These are phyloP conservation scores for Eulemur rubriventer DNA, from an alignment of 2,797 vertebrate genomes.

Conservation along the genomic window DNA sequence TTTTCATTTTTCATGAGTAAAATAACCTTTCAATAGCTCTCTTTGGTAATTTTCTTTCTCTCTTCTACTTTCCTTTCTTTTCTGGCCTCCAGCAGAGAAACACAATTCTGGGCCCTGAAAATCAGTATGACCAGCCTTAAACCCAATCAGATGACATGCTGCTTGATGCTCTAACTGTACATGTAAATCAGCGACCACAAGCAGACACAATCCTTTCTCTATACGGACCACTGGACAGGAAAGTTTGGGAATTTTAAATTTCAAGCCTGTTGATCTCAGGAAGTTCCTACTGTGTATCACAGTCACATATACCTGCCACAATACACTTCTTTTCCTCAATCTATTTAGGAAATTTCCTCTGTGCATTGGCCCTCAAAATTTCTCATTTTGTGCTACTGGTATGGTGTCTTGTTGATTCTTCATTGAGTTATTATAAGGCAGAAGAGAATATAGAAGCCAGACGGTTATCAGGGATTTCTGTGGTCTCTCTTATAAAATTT, in stretches of 20 bases:
- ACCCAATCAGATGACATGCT: no score
- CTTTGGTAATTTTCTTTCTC: neutral
- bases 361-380: conserved; percentile 35
- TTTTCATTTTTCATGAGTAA: neutral
- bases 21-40: neutral
- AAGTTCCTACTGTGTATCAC: neutral
- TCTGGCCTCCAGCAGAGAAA: neutral
- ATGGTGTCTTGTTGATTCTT: neutral
- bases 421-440: neutral
- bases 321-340: neutral
- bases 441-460: neutral
- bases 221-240: fast-evolving
- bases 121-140: neutral
- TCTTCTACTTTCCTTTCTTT: neutral
- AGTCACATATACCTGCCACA: neutral
- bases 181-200: neutral
- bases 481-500: neutral
- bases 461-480: neutral
- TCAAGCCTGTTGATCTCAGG: neutral
- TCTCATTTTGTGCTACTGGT: neutral
- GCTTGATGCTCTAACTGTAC: neutral
- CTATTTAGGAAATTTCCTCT: neutral
- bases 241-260: conserved; percentile 21
- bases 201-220: neutral
- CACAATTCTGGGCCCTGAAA: neutral